Base-by-base conservation (phyloP, 2,888 invertebrate species). In the Meteorus cinctellus region DNA sequence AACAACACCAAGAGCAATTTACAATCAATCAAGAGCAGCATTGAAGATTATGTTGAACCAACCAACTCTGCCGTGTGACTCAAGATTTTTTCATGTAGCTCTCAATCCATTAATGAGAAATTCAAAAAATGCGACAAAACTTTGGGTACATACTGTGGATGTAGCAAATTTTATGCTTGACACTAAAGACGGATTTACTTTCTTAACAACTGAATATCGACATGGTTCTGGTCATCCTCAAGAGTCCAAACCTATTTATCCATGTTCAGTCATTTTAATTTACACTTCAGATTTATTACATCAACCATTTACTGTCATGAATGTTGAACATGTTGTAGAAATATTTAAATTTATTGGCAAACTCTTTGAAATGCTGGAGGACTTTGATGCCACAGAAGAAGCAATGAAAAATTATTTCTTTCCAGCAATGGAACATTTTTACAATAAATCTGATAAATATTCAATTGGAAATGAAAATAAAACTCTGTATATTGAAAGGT, bases 251-350 rank as follows among this genome's bases (percentile, higher is more conserved):
- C 72, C 81, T 2, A 82, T 82, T 66, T 87, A 82, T 74, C 87
- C 89, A 5, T 85, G 83, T 6, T 77, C 83, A 36, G 80, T 80
- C 10, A 77, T 86, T 48, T 72, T 88, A 45, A 75, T 78, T 6
- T 83, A 87, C 59, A 81, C 83, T 0, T 83, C 87, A 0, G 82
- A 83, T 74, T 78, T 88, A 29, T 74, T 89, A 36, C 83, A 82
- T 48, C 89, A 89, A 76, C 89, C 89, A 0, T 83, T 89, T 19
- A 85, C 87, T 3, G 86, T 89, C n/a, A 87, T 89, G 84, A 86
- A 85, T 67, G 75, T 85, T 14, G 86, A 87, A 71, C 86, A 86
- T 68, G 78, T 88, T 1, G 77, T 81, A 1, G 80, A 82, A 24
- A 69, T 88, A 16, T 86, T 88, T 41, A 81, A 76, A 48, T 82